A percentile compares a stretch with the other conserved stretches of the same genome.
phyloP scores from a whole-genome alignment of 2,888 invertebrate genomes.

The Blastobasis adustella region DNA sequence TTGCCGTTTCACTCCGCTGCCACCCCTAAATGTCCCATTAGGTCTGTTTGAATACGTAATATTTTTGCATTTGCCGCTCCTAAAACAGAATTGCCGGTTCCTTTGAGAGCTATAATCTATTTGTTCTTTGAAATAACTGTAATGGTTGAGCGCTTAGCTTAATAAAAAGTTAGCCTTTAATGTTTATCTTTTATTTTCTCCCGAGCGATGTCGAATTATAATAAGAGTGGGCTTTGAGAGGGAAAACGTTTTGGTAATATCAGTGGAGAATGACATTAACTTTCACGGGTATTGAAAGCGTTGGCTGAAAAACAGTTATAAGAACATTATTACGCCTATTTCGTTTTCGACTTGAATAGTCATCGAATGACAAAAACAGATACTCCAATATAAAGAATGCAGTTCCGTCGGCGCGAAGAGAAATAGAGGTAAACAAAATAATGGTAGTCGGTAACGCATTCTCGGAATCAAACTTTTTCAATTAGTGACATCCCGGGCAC shows the following conservation, averaged over 20 bases:
- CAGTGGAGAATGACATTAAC: constrained; percentile 34
- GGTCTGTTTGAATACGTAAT: constrained; percentile 75
- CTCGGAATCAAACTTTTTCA: too few species aligned
- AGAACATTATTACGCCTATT: constrained; percentile 28
- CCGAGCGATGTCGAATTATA: constrained; percentile 1
- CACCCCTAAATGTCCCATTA: constrained; percentile 76
- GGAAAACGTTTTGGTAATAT: constrained; percentile 17
- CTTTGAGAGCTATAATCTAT: constrained; percentile 73
- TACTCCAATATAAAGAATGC: constrained; percentile 19
- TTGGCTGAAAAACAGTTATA: constrained; percentile 31
- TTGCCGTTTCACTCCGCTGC: constrained; percentile 74
- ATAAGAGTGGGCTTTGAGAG: constrained; percentile 2
- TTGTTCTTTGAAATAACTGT: constrained; percentile 73
- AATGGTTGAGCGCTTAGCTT: constrained; percentile 64
- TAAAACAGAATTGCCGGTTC: constrained; percentile 71
- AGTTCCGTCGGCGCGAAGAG: not conserved
- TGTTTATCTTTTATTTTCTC: constrained; percentile 29
- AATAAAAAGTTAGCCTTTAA: constrained; percentile 57
- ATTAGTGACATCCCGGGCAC: too few species aligned
- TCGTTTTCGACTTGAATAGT: constrained; percentile 40
- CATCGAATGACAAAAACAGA: constrained; percentile 48
- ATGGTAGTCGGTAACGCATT: too few species aligned
- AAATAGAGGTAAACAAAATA: too few species aligned
- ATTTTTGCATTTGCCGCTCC: constrained; percentile 73
- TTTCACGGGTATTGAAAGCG: constrained; percentile 33